A percentile compares a stretch with the other conserved stretches of the same genome.
phyloP scores from a whole-genome alignment of 2,888 invertebrate species.

The Luperina testacea region DNA sequence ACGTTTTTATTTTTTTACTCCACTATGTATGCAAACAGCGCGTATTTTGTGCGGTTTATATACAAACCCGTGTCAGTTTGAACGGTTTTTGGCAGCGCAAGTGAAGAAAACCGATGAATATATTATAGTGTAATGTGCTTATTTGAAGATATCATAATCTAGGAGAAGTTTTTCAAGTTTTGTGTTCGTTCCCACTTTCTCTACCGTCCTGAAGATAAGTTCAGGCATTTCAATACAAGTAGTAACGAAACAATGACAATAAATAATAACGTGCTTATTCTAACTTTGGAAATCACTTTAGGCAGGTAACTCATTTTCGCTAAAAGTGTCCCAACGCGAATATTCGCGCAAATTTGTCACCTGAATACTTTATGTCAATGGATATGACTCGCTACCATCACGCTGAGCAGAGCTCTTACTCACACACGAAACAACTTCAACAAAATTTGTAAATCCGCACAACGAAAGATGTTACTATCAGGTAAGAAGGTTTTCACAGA shows the following conservation, averaged over 20 bases:
- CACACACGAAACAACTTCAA: slow-evolving; percentile 40
- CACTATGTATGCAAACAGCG: slow-evolving; percentile 48
- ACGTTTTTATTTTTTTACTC: slow-evolving; percentile 40
- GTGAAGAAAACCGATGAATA: slow-evolving; percentile 23
- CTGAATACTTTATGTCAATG: slow-evolving; percentile 58
- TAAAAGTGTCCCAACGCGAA: slow-evolving; percentile 46
- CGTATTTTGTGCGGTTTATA: slow-evolving; percentile 43
- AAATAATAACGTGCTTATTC: slow-evolving; percentile 38
- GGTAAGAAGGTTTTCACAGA: slow-evolving; percentile 56
- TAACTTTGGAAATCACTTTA: slow-evolving; percentile 34
- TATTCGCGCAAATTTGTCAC: slow-evolving; percentile 53
- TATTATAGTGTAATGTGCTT: slow-evolving; percentile 13
- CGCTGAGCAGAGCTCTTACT: slow-evolving; percentile 23
- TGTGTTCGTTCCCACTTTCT: slow-evolving; percentile 13
- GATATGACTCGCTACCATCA: slow-evolving; percentile 14
- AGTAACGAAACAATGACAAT: slow-evolving; percentile 19
- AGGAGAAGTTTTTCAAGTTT: slow-evolving; percentile 12
- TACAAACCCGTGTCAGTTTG: slow-evolving; percentile 36
- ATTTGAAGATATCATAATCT: slow-evolving; percentile 15
- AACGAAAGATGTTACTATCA: slow-evolving; percentile 52
- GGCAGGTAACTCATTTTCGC: slow-evolving; percentile 44
- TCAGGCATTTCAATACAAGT: slow-evolving; percentile 21
- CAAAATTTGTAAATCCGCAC: slow-evolving; percentile 37
- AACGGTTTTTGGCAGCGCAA: slow-evolving; percentile 19
- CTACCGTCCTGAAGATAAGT: slow-evolving; percentile 14